phyloP scores from a whole-genome alignment of 2,797 vertebrate genomes.

The Gadopsis marmoratus region DNA sequence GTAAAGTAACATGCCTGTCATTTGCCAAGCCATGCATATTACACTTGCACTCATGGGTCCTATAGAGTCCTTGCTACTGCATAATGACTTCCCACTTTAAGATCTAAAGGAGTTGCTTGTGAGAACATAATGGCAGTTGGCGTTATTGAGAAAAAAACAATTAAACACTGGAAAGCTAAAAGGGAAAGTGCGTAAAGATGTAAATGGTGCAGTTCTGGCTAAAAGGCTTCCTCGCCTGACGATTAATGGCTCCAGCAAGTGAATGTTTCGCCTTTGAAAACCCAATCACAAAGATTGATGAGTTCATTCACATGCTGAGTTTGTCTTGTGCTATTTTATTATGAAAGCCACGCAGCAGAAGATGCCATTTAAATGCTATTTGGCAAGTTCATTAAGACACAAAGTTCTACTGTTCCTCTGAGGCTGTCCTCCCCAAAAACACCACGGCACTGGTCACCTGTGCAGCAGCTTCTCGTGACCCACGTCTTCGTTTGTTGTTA shows the following conservation, averaged over 20 bases:
- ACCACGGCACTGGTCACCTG: too few relatives aligned
- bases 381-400: constrained; percentile 22
- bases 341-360: neutral
- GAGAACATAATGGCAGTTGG: neutral
- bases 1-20: constrained; percentile 20
- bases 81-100: constrained; percentile 22
- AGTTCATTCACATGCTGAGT: constrained; percentile 26
- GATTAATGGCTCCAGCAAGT: constrained; percentile 8
- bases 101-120: neutral
- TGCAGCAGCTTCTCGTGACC: too few relatives aligned
- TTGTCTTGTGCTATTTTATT: constrained; percentile 16
- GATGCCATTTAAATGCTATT: constrained; percentile 39
- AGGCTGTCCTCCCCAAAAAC: too few relatives aligned
- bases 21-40: constrained; percentile 23
- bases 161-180: neutral
- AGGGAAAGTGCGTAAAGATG: neutral
- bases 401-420: neutral
- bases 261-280: constrained; percentile 29
- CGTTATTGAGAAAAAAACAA: neutral
- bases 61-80: constrained; percentile 12
- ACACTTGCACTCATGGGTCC: constrained; percentile 2
- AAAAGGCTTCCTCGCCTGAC: neutral
- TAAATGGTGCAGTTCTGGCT: neutral
- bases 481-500: too few relatives aligned
- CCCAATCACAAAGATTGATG: constrained; percentile 40